Evolutionary conservation across 1,140 invertebrate genomes (phyloP).

Genomic region (Eupeodes corollae): DNA sequence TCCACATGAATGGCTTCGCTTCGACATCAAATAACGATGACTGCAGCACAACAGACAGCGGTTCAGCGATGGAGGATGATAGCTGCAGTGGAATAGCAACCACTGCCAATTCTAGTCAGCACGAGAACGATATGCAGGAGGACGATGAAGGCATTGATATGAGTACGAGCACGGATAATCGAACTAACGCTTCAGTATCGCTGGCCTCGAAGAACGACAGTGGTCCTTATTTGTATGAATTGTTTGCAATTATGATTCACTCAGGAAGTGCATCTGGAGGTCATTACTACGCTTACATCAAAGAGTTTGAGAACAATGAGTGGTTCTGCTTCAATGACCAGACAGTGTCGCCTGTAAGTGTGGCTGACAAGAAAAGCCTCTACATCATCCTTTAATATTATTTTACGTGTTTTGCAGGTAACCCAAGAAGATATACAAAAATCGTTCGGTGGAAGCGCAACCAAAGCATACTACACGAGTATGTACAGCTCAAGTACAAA

Average conservation of each 20-base stretch:
- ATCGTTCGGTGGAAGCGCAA: constrained; percentile 68
- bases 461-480: constrained; percentile 59
- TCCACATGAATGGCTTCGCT: constrained; percentile 10
- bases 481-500: constrained; percentile 75
- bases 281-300: constrained; percentile 91
- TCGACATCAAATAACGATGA: constrained; percentile 41
- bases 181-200: constrained; percentile 22
- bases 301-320: constrained; percentile 63
- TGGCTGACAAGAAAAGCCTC: no score
- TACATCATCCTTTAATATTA: no score
- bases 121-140: constrained; percentile 32
- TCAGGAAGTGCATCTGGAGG: constrained; percentile 84
- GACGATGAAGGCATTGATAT: constrained; percentile 61
- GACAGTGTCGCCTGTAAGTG: constrained; percentile 49
- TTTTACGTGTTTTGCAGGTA: constrained; percentile 43
- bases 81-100: constrained; percentile 36
- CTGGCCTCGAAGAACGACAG: constrained; percentile 23
- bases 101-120: constrained; percentile 30
- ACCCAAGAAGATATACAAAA: constrained; percentile 73
- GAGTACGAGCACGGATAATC: constrained; percentile 42
- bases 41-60: constrained; percentile 57
- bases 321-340: constrained; percentile 84
- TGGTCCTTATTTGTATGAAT: constrained; percentile 73
- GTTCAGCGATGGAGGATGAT: constrained; percentile 55
- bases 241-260: constrained; percentile 91